Evolutionary conservation across 2,888 invertebrate species (phyloP).

Genomic region (Drosophila macrospina): DNA sequence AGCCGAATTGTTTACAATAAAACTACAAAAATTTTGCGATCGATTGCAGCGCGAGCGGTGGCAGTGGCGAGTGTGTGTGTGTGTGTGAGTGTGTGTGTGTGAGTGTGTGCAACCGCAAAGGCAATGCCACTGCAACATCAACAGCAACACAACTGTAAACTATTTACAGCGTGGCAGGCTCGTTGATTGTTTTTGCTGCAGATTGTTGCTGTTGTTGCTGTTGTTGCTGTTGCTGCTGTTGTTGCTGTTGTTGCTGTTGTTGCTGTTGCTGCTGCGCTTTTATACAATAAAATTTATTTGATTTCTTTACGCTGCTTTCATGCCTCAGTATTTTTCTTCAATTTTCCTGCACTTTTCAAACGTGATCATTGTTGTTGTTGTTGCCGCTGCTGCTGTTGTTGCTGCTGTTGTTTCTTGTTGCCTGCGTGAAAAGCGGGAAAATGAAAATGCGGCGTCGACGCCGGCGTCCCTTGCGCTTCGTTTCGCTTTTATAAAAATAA

Average conservation of each 20-base stretch:
- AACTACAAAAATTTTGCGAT: conserved; percentile 68
- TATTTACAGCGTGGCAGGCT: conserved; percentile 72
- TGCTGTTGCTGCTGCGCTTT: conserved; percentile 62
- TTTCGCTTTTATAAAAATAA: conserved; percentile 80
- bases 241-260: conserved; percentile 25
- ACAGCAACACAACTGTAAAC: conserved; percentile 67
- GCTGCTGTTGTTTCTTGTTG: conserved; percentile 25
- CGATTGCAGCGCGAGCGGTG: conserved; percentile 64
- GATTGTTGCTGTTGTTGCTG: too few relatives aligned
- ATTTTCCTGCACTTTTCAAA: conserved; percentile 75
- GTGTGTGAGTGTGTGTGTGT: too few relatives aligned
- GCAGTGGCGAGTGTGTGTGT: conserved; percentile 11
- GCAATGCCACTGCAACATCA: conserved; percentile 36
- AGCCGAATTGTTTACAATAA: conserved; percentile 78
- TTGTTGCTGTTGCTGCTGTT: conserved; percentile 45
- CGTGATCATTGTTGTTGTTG: conserved; percentile 57
- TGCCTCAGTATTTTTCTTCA: conserved; percentile 78
- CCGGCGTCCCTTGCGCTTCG: conserved; percentile 53
- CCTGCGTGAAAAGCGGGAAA: conserved; percentile 60
- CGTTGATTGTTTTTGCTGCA: conserved; percentile 68
- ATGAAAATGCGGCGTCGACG: conserved; percentile 57
- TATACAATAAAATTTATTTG: conserved; percentile 80
- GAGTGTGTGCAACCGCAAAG: conserved; percentile 61
- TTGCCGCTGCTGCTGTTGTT: conserved; percentile 38
- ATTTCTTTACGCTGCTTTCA: conserved; percentile 77